phyloP scores from a whole-genome alignment of 1,140 invertebrate genomes.

The Drosophila tani region DNA sequence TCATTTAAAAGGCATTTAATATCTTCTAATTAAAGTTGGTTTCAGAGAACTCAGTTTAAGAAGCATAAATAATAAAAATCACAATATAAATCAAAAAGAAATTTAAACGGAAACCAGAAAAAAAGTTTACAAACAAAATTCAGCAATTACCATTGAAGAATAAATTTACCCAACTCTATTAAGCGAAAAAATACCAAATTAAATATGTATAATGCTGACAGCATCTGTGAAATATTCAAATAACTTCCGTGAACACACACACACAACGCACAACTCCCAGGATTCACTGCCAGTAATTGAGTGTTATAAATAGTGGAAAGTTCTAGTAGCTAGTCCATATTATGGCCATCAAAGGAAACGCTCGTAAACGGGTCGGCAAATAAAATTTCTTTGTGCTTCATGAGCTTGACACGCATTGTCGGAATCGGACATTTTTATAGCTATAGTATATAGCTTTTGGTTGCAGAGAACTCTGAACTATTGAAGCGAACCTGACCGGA shows the following conservation, averaged over 20 bases:
- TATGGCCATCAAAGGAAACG: slow-evolving; percentile 24
- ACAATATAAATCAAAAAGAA: not conserved
- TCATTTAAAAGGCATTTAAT: too few relatives aligned
- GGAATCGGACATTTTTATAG: slow-evolving; percentile 44
- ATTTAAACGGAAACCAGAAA: not conserved
- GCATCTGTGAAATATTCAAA: slow-evolving; percentile 1
- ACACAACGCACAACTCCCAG: not conserved
- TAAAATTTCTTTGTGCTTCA: slow-evolving; percentile 37
- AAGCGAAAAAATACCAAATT: not conserved
- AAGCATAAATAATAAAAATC: not conserved
- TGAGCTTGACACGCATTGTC: slow-evolving; percentile 26
- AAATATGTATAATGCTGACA: not conserved
- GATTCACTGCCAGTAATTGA: slow-evolving; percentile 33
- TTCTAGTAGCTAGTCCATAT: slow-evolving; percentile 31
- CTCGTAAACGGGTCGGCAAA: slow-evolving; percentile 39
- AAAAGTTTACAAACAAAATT: not conserved
- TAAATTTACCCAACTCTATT: not conserved
- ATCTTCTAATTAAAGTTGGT: too few relatives aligned
- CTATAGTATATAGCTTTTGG: not conserved
- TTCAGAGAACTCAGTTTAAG: not conserved
- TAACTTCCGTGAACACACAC: not conserved
- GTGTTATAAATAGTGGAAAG: slow-evolving; percentile 41
- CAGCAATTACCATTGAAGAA: not conserved
- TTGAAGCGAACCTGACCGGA: not conserved
- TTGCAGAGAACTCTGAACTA: not conserved